A percentile compares a stretch with the other conserved stretches of the same genome.
Evolutionary conservation across 2,797 vertebrate genomes (phyloP).

Genomic region (Tapera naevia): DNA sequence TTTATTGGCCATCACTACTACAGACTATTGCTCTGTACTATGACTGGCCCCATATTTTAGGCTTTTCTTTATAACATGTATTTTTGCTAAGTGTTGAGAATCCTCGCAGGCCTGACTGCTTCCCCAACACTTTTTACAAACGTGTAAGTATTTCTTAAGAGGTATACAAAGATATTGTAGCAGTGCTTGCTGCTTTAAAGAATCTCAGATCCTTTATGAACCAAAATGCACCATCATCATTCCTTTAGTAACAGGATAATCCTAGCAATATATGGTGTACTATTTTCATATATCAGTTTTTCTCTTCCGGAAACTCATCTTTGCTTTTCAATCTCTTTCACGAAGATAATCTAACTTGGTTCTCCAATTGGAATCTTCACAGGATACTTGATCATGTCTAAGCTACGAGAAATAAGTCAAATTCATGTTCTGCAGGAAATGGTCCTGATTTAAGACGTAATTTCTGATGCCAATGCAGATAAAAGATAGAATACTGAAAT

Average conservation of each 20-base stretch:
- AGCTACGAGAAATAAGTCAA: not conserved
- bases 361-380: not conserved
- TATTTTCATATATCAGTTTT: not conserved
- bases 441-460: not conserved
- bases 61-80: not conserved
- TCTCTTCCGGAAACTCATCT: not conserved
- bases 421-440: not conserved
- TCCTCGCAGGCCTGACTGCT: not conserved
- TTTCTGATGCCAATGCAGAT: not conserved
- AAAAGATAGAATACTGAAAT: not conserved
- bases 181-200: not conserved
- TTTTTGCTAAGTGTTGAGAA: not conserved
- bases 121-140: not conserved
- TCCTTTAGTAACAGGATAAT: not conserved
- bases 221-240: not conserved
- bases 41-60: not conserved
- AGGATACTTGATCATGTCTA: not conserved
- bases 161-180: not conserved
- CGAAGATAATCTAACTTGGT: not conserved
- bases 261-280: not conserved
- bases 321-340: not conserved
- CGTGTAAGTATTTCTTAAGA: not conserved
- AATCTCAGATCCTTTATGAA: not conserved
- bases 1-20: not conserved
- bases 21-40: not conserved